Evolutionary conservation across 1,140 invertebrate genomes (phyloP).

Genomic region (Paraescarpia echinospica): DNA sequence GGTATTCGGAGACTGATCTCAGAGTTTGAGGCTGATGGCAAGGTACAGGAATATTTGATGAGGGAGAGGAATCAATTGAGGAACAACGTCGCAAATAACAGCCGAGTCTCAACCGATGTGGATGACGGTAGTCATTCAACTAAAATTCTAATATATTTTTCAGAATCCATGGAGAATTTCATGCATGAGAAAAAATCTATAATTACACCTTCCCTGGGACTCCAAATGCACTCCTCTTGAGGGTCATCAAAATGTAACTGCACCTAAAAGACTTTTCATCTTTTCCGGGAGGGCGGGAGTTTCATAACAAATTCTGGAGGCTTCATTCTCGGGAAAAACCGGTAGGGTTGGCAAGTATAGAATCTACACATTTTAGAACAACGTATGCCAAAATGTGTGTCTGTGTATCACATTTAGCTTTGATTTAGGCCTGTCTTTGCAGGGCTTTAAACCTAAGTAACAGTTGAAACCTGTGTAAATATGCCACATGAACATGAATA

Average conservation of each 20-base stretch:
- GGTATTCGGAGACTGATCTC: constrained; percentile 52
- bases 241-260: constrained; percentile 19
- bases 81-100: neutral
- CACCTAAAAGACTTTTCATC: constrained; percentile 3
- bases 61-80: neutral
- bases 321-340: too few relatives aligned
- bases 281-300: too few relatives aligned
- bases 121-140: neutral
- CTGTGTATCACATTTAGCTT: too few relatives aligned
- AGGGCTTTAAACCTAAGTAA: too few relatives aligned
- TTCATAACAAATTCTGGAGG: too few relatives aligned
- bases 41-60: constrained; percentile 37
- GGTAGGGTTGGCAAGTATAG: neutral
- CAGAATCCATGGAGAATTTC: too few relatives aligned
- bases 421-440: too few relatives aligned
- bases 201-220: too few relatives aligned
- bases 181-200: too few relatives aligned
- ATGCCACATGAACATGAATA: too few relatives aligned
- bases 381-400: neutral
- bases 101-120: neutral
- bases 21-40: constrained; percentile 50
- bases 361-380: constrained; percentile 9
- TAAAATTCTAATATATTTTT: neutral
- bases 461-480: too few relatives aligned
- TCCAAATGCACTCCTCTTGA: neutral